Evolutionary conservation across 2,888 invertebrate genomes (phyloP).

Genomic region (Therioaphis trifolii): DNA sequence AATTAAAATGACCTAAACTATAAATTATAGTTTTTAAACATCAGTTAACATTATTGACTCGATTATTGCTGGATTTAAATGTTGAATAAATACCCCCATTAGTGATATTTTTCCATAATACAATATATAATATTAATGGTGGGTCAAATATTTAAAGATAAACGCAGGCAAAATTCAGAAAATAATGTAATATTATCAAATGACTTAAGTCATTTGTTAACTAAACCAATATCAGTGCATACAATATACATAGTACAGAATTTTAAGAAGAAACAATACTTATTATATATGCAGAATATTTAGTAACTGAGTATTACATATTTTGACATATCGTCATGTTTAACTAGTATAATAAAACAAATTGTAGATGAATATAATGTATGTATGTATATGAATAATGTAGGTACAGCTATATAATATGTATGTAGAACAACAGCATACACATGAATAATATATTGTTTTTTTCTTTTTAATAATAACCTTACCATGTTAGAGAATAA

Average conservation of each 20-base stretch:
- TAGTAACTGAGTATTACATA: background rate
- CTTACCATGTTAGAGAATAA: slow-evolving; percentile 20
- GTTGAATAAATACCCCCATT: background rate
- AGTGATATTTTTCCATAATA: background rate
- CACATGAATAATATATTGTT: background rate
- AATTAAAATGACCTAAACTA: background rate
- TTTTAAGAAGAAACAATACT: slow-evolving; percentile 20
- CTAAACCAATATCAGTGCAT: slow-evolving; percentile 26
- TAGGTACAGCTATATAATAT: background rate
- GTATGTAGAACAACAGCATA: background rate
- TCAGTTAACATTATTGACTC: background rate
- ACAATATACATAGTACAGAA: background rate
- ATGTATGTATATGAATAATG: no score
- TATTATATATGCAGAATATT: slow-evolving; percentile 8
- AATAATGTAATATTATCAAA: slow-evolving; percentile 27
- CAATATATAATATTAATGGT: background rate
- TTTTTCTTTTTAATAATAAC: slow-evolving; percentile 11
- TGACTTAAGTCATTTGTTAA: background rate
- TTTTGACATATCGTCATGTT: background rate
- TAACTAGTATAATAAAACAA: slow-evolving; percentile 2
- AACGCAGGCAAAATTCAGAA: slow-evolving; percentile 11
- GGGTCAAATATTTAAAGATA: slow-evolving; percentile 6
- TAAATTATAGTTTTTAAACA: background rate
- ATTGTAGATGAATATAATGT: background rate
- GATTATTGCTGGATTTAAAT: slow-evolving; percentile 35